Base-by-base conservation (phyloP, 2,888 invertebrate species). In the Penaeus monodon region DNA sequence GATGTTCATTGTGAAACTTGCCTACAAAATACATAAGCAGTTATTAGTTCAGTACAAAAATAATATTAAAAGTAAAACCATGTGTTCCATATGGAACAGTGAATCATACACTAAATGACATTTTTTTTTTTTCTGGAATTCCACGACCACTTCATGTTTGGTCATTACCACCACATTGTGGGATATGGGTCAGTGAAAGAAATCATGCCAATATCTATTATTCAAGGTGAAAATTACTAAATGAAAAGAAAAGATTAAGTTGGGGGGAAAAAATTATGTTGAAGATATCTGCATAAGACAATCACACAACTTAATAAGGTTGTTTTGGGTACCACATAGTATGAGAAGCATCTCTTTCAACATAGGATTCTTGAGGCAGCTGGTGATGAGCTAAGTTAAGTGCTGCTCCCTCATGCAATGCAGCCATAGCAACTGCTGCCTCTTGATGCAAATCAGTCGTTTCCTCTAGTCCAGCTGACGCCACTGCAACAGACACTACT, bases 341-440 rank as follows among this genome's bases (percentile, higher is more conserved):
- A 29, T 87, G 87, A 63, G 83, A 57, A 12, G 29, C 74, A 33
- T 87, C 87, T 49, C 87, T 79, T 17, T 83, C 79, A 38, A 87
- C 80, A 80, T 80, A 87, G 4, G 79, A 68, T 57, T 87, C 84
- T 80, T 78, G 83, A 66, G 79, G 84, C 80, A 84, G 49, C 76
- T 87, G 85, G 73, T 88, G 88, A 27, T 85, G 88, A 76, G 86
- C 81, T 27, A 89, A 64, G 70, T 88, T 89, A 44, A 86, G 81
- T 8, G 88, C 86, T 57, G 83, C 86, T 76, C 88, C 88, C 38
- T 88, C 85, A 68, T 89, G 89, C n/a, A 89, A 70, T 22, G 89
- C 88, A 73, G 89, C 88, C 86, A 89, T 89, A 8, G 89, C 81
- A 76, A 89, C 88, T n/a, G 89, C 89, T 29, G 89, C 88, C 64